Base-by-base conservation (phyloP, 2,113 vertebrate genomes). In the Epinephelus moara region DNA sequence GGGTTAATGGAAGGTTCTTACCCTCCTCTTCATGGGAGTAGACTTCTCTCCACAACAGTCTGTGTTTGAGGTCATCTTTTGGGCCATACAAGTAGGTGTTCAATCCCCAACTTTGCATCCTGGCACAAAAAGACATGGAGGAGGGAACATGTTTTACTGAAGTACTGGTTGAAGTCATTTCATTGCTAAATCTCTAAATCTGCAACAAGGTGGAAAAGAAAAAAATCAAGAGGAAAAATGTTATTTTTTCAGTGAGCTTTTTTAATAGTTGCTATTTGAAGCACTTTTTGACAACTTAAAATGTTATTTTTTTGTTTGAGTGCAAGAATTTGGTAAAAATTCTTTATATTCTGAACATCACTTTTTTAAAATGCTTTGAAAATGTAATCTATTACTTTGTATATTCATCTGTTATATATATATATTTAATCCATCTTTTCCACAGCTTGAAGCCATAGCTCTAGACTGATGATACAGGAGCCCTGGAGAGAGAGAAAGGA, bases 11-110 rank as follows among this genome's bases (percentile, higher is more conserved):
- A 30, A 37, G 37, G 50, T 15, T 57, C 69, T 42, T 94, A 97
- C 97, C 95, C 91, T 97, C 96, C 88, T 97, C 97, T 17, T 96
- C 96, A 6, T 95, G 90, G 15, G 96, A 96, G 90, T 97, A 97
- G 74, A 96, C 95, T 93, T 97, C 97, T 72, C 97, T 93, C 97
- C 97, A 97, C 75, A 97, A 74, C 86, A 97, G 93, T 30, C 97
- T 94, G 93, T 97, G 97, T 86, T 97, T 97, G 80, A 97, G 94
- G 91, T 97, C 97, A 0, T 97, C 97, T 93, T 97, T 97, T 50
- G 97, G 96, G 0, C 96, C 96, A 0, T 97, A 97, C 89, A 97
- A 91, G 91, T 97, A 97, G 27, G 96, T 96, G 94, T 97, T 97
- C 78, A 97, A 90, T 9, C 95, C 95, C 92, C 93, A 92, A 4